Base-by-base conservation (phyloP, 2,888 invertebrate genomes). In the Drosophila prostipennis region DNA sequence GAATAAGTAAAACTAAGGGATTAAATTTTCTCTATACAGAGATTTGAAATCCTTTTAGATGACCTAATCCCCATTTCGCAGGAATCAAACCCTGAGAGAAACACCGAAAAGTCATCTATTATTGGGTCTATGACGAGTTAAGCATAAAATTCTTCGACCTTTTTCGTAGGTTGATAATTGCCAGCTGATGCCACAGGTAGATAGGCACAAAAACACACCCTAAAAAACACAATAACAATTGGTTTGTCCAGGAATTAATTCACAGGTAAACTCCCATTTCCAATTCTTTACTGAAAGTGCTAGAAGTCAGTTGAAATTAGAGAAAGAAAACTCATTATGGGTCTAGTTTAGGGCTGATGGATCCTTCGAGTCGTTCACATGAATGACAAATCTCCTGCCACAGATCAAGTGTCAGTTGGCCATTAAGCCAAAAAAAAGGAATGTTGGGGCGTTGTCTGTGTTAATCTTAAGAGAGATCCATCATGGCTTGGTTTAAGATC, bases 281-380 rank as follows among this genome's bases (percentile, higher is more conserved):
- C 10, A n/a, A 32, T 77, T 74, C 85, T 76, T 34, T 19, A 13
- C 29, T 53, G 10, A 59, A 79, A 77, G 82, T 79, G 82, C 70
- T 49, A 81, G 82, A 86, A 82, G 78, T 80, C 82, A 81, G 61
- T 58, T 72, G 73, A 82, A 79, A 76, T 79, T 77, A 77, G 70
- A 43, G 46, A 19, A 32, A 48, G n/a, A 51, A 37, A 32, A 53
- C 40, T 32, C 13, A 39, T 64, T 64, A 23, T 16, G 16, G n/a
- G 11, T 26, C 13, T 45, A 29, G 29, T 45, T 23, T 29, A 16
- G 32, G 23, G 23, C 23, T 16, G 48, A 43, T 32, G 48, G 48
- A 14, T 32, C 46, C 29, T 14, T 2, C 8, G n/a, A 8, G 13
- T 34, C 6, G 34, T 54, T 40, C 55, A 55, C 56, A 39, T n/a